Base-by-base conservation (phyloP, 30 jellyfish, hydroid and myxozoan species). In the Catostylus mosaicus region DNA sequence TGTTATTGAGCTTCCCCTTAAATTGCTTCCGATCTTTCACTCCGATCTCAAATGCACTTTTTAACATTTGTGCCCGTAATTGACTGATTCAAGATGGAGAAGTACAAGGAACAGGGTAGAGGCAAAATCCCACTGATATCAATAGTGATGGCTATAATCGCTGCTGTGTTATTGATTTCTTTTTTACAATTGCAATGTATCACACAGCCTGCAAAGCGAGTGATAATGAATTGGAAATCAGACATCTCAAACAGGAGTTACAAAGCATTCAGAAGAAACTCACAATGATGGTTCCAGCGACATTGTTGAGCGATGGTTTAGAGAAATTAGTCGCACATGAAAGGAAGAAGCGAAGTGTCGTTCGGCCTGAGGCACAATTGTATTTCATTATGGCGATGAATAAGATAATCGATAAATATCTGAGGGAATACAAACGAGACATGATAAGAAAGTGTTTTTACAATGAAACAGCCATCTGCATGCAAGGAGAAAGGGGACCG, bases 401-500 rank as follows among this genome's bases (percentile, higher is more conserved):
- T 35, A 18, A 48, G 5, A 36, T 77, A 48, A 30, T 77, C 27
- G 52, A 51, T 2, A n/a, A 67, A n/a, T 60, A 77, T 37, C 71
- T 77, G 1, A 36, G 34, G 67, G 24, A 54, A 33, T 77, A 54
- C 57, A 77, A 77, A 40, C 69, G 27, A 3, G 88, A 77, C 20
- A 31, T 77, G 77, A 33, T 54, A 22, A 59, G 27, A 40, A 57
- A 33, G 48, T 77, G 88, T 35, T 77, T 77, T 62, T 77, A 35
- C 35, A 77, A 77, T 33, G 70, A 77, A 20, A 77, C 69, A 11
- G 88, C 51, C 35, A 77, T 56, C 59, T 77, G 88, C 75, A 0
- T 77, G n/a, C 88, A 77, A 60, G 88, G 88, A 57, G 78, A 77
- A 0, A 43, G 36, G 31, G 88, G 88, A 26, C 26, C 32, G 7